Conservation (phyloP, 2,113 vertebrate species). For the Hydrolagus affinis region DNA sequence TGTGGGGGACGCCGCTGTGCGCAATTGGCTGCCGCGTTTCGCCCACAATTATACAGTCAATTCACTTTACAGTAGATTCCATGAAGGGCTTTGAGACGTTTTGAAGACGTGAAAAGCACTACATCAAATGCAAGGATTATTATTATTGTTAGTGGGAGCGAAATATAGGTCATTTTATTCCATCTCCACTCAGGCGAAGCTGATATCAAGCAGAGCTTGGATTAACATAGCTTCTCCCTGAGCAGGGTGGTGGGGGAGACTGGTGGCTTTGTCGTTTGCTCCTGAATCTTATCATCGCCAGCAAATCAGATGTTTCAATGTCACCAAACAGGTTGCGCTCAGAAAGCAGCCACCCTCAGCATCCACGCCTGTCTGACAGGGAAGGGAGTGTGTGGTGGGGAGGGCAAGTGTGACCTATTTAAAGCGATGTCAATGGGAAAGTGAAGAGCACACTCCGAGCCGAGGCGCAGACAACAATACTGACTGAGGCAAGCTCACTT, state of each 20-base stretch:
- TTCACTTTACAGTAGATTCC: too few relatives aligned
- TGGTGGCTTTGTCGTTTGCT: background rate
- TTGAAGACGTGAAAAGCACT: too few relatives aligned
- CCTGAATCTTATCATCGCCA: background rate
- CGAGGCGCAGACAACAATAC: background rate
- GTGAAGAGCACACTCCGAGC: background rate
- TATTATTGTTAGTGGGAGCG: background rate
- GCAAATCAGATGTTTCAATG: background rate
- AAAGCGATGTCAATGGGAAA: conserved; percentile 14
- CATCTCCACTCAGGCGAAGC: background rate
- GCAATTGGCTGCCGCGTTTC: too few relatives aligned
- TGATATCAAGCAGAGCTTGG: background rate
- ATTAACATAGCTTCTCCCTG: background rate
- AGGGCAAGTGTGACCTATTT: conserved; percentile 17
- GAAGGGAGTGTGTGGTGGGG: background rate
- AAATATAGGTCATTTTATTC: background rate
- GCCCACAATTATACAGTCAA: too few relatives aligned
- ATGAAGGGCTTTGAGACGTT: too few relatives aligned
- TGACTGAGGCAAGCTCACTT: background rate
- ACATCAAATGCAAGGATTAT: too few relatives aligned
- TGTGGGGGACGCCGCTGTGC: too few relatives aligned
- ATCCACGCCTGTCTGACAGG: conserved; percentile 1
- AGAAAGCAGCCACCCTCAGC: background rate
- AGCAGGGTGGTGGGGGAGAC: background rate
- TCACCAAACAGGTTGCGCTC: background rate